These are phyloP conservation scores for Henicopernis longicauda DNA, from an alignment of 2,113 vertebrate species.

Conservation along the genomic window DNA sequence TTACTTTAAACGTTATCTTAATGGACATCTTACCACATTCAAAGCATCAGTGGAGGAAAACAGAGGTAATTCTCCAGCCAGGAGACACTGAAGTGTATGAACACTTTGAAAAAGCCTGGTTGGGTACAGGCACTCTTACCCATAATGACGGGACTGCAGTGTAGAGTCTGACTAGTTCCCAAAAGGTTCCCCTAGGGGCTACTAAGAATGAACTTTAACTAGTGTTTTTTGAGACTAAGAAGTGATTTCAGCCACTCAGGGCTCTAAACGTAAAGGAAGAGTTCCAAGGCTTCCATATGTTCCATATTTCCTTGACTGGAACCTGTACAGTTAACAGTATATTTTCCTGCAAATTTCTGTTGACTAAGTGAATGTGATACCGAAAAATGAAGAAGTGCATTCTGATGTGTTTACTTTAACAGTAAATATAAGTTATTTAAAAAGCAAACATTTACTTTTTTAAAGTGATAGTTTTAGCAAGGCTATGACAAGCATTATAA, in stretches of 20 bases:
- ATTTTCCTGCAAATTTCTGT: background rate
- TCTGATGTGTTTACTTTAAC: background rate
- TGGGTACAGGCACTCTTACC: background rate
- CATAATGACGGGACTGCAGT: fast-evolving
- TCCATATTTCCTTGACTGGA: background rate
- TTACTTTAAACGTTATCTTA: background rate
- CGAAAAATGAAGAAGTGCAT: background rate
- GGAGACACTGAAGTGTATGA: background rate
- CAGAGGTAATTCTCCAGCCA: background rate
- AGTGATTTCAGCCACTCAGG: background rate
- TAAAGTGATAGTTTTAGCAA: background rate
- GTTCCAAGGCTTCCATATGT: background rate
- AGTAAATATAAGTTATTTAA: background rate
- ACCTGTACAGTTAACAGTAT: background rate
- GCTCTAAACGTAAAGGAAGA: background rate
- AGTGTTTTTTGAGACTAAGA: background rate
- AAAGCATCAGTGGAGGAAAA: background rate
- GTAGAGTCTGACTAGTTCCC: background rate
- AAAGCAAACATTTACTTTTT: background rate
- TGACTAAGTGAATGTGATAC: background rate
- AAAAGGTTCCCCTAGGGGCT: background rate
- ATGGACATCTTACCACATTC: background rate
- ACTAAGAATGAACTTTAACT: background rate
- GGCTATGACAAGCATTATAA: background rate
- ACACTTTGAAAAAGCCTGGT: background rate